Evolutionary conservation across 2,797 vertebrate species (phyloP), one percentile per base, ranked within the genome.

Genomic region (Phoebastria nigripes): DNA sequence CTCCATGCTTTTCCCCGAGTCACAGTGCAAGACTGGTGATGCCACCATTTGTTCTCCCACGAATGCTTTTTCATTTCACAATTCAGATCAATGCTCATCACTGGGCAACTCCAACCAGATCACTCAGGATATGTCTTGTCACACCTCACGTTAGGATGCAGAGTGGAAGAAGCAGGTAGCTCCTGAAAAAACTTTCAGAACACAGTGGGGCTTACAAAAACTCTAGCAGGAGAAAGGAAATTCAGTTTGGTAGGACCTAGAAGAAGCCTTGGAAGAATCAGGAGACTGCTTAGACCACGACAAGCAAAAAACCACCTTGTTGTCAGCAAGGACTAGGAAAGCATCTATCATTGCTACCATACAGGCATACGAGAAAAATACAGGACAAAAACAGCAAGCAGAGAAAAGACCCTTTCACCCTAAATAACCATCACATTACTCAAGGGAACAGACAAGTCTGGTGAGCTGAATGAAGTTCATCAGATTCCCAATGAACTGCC

Each of bases 21-120:
- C 22, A 6, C 37, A 33, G 25, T 0, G 0, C 4, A 41, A 26
- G 10, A 33, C 11, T 2, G 26, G 8, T 1, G 7, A 79, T 24
- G 44, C 21, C 69, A 44, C 15, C 5, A 1, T 31, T 71, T 80
- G 17, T 39, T 67, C 46, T 79, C 46, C 39, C 65, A 56, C 0
- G 0, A 52, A 49, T 7, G 1, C 35, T 26, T 52, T 66, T 58
- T 56, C 13, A 12, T 56, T 66, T 55, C 73, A 58, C 28, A 71
- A 26, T 49, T 87, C 62, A 66, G n/a, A 52, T 4, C 70, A 29
- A 15, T 0, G 3, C n/a, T 65, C 26, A 31, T 22, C 79, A 49
- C 33, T 6, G 20, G 49, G 63, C 28, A 82, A 12, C 46, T 62
- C 58, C 61, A 11, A 37, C 46, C 37, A 65, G 12, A 79, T 29